Base-by-base conservation (phyloP, 2,888 invertebrate genomes). In the Drosophila melanocephala region DNA sequence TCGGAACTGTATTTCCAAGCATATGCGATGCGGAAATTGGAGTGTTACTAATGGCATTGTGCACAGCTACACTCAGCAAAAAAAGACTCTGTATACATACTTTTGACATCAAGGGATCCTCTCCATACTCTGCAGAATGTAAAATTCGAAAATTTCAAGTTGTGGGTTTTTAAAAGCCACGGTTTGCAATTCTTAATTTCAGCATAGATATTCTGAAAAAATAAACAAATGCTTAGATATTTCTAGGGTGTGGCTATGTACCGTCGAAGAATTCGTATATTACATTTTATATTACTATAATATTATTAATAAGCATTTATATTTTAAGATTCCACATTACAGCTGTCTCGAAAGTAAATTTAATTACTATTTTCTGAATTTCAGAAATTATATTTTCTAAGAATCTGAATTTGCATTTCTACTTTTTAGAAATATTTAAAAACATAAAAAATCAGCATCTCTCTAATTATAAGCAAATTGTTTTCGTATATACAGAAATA, bases 1-100 rank as follows among this genome's bases (percentile, higher is more conserved):
- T 90, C 90, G 85, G 85, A 85, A 90, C 89, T 73, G 81, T 79
- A 72, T 64, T 68, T 68, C 56, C 77, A 62, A 39, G 22, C 72
- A 68, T 33, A 55, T 74, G 87, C 76, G 75, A 79, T 76, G 89
- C 90, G 90, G 86, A 90, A 90, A 79, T 75, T 75, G 51, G 75
- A 67, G 65, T 59, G 64, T 57, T 62, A 55, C 70, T 79, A 79
- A 82, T 82, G 84, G 51, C 50, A 51, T 42, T 19, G 33, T 44
- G 55, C 58, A 33, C 62, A 67, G 81, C 52, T 70, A 69, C 65
- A 52, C 59, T 52, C 56, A 55, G 37, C 79, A 16, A 47, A 47
- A 44, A 47, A 1, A 16, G 1, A n/a, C 44, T 26, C 16, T 16
- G 9, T 16, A 5, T 22, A 7, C 7, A 47, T 22, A 22, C 16